Percentiles rank a stretch among this genome's conserved stretches.
These are phyloP conservation scores for Rhorus exstirpatorius DNA, from an alignment of 2,888 invertebrate species.

Conservation along the genomic window DNA sequence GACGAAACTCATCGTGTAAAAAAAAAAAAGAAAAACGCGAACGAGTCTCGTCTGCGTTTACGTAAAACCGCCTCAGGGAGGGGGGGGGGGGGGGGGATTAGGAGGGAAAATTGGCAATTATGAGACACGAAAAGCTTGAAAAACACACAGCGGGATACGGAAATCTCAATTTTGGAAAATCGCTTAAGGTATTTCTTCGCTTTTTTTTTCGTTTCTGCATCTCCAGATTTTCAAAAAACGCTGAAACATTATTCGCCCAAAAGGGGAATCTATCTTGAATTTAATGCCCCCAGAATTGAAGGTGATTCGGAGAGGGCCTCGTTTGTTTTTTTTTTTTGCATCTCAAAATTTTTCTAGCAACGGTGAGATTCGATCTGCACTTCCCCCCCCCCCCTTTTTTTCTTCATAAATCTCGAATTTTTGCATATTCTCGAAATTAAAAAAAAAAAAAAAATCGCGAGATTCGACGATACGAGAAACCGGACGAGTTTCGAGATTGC, in stretches of 20 bases:
- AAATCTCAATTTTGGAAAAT: slow-evolving; percentile 60
- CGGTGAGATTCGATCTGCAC: slow-evolving; percentile 20
- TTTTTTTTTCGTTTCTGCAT: slow-evolving; percentile 14
- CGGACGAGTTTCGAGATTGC: slow-evolving; percentile 23
- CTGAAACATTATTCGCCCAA: slow-evolving; percentile 14
- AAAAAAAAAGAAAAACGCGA: slow-evolving; percentile 25
- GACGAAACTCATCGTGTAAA: slow-evolving; percentile 4
- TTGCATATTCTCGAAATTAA: slow-evolving; percentile 24
- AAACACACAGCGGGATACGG: slow-evolving; percentile 70
- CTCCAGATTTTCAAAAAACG: slow-evolving; percentile 20
- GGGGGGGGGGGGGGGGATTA: neutral
- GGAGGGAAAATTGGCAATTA: slow-evolving; percentile 33
- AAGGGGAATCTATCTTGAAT: neutral
- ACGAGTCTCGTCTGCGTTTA: slow-evolving; percentile 41
- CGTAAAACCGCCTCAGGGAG: slow-evolving; percentile 25
- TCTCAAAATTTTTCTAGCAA: slow-evolving; percentile 9
- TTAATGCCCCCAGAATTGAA: no score
- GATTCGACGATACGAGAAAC: slow-evolving; percentile 10
- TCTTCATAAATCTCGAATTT: slow-evolving; percentile 3
- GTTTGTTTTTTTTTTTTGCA: slow-evolving; percentile 1
- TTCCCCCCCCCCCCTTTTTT: neutral
- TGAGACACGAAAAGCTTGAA: slow-evolving; percentile 66
- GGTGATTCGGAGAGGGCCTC: slow-evolving; percentile 2
- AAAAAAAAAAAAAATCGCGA: no score
- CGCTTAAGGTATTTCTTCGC: slow-evolving; percentile 42